Percentiles rank a stretch among this genome's conserved stretches.
Conservation (phyloP, 2,113 vertebrate genomes). For the Halcyon malimbica region DNA sequence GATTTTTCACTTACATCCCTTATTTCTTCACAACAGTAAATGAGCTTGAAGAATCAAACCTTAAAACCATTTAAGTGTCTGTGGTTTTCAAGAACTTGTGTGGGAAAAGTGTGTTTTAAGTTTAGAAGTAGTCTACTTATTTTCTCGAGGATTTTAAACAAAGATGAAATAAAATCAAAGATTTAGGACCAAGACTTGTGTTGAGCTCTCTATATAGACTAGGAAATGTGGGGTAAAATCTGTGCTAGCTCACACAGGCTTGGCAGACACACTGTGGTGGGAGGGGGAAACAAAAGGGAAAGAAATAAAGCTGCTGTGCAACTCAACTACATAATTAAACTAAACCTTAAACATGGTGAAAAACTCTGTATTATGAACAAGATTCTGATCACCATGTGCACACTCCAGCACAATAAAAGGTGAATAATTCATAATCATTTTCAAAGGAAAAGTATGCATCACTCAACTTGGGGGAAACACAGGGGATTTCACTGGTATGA, state of each 20-base stretch:
- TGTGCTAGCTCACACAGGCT: not conserved
- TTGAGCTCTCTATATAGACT: not conserved
- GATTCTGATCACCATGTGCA: constrained; percentile 50
- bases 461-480: constrained; percentile 66
- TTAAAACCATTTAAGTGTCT: rapidly evolving
- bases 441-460: constrained; percentile 72
- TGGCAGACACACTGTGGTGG: not conserved
- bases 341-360: constrained; percentile 13
- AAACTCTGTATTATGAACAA: constrained; percentile 51
- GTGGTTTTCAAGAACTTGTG: not conserved
- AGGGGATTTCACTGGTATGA: constrained; percentile 71
- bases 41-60: not conserved
- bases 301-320: not conserved
- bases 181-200: not conserved
- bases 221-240: not conserved
- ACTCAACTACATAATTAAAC: constrained; percentile 35
- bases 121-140: rapidly evolving
- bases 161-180: not conserved
- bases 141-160: not conserved
- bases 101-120: not conserved
- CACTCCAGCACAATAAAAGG: constrained; percentile 73
- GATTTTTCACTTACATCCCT: not conserved
- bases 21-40: not conserved
- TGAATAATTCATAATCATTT: constrained; percentile 84
- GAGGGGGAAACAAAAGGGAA: not conserved